These are phyloP conservation scores for Nannoperca australis DNA, from an alignment of 2,797 vertebrate genomes.

Conservation along the genomic window DNA sequence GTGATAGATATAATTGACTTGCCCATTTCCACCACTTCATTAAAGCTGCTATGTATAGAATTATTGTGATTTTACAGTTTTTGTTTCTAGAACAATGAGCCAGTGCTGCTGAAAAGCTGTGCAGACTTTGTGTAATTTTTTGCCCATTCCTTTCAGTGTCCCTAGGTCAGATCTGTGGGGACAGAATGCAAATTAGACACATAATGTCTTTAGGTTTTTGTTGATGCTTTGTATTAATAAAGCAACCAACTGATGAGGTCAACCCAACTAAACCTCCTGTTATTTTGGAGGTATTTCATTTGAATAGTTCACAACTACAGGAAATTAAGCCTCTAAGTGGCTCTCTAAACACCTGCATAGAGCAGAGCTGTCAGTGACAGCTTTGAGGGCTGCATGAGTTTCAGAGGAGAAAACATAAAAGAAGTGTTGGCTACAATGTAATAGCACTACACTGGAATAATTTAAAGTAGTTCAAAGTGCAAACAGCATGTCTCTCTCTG, in stretches of 20 bases:
- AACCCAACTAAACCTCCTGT: not conserved
- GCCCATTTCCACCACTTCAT: not conserved
- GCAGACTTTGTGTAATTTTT: not conserved
- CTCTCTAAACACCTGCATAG: conserved; percentile 15
- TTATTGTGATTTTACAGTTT: not conserved
- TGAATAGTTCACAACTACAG: not conserved
- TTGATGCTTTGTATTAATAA: not conserved
- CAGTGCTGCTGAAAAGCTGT: not conserved
- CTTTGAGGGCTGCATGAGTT: conserved; percentile 18
- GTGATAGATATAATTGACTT: not conserved
- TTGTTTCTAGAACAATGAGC: not conserved
- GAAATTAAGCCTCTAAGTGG: conserved; percentile 17
- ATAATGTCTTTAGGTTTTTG: not conserved
- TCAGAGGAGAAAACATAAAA: conserved; percentile 22
- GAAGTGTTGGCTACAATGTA: conserved; percentile 13
- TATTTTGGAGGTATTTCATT: not conserved
- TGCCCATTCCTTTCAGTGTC: not conserved
- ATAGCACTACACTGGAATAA: conserved; percentile 27
- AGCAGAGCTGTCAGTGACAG: conserved; percentile 25
- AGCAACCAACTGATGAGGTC: not conserved
- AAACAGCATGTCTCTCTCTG: conserved; percentile 24
- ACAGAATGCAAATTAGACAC: not conserved
- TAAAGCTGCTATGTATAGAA: not conserved
- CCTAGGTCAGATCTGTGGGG: too few species aligned
- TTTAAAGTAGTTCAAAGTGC: conserved; percentile 35